Evolutionary conservation across 1,140 invertebrate genomes (phyloP).

Genomic region (Ips nitidus): DNA sequence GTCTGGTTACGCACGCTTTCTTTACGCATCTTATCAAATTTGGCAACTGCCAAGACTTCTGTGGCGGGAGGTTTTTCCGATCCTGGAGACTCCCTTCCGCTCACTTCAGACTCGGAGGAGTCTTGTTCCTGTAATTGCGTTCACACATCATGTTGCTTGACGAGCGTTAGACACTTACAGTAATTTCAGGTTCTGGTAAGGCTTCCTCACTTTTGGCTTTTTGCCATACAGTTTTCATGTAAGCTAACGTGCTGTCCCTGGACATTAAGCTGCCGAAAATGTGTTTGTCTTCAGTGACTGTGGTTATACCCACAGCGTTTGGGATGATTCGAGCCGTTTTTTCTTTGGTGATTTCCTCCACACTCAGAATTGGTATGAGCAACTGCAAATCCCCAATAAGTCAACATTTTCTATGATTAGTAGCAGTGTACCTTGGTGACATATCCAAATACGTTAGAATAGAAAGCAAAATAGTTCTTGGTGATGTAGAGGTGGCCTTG

Average conservation of each 20-base stretch:
- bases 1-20: conserved; percentile 29
- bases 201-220: conserved; percentile 45
- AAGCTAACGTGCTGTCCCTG: conserved; percentile 80
- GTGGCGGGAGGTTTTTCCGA: conserved; percentile 21
- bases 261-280: conserved; percentile 89
- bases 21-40: conserved; percentile 35
- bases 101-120: conserved; percentile 44
- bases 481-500: conserved; percentile 93
- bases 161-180: conserved; percentile 33
- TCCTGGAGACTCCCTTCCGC: conserved; percentile 42
- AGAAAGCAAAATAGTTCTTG: conserved; percentile 91
- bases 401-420: too few relatives aligned
- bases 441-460: conserved; percentile 92
- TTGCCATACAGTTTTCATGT: conserved; percentile 62
- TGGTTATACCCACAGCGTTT: conserved; percentile 85
- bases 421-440: conserved; percentile 73
- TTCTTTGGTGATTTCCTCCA: conserved; percentile 85
- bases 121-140: conserved; percentile 34
- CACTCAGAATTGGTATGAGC: conserved; percentile 77
- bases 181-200: conserved; percentile 42
- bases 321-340: conserved; percentile 88
- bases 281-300: conserved; percentile 74
- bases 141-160: background rate
- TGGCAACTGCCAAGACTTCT: conserved; percentile 24
- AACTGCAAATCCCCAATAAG: conserved; percentile 57